Conservation (phyloP, 2,888 invertebrate genomes). For the Noctua fimbriata region DNA sequence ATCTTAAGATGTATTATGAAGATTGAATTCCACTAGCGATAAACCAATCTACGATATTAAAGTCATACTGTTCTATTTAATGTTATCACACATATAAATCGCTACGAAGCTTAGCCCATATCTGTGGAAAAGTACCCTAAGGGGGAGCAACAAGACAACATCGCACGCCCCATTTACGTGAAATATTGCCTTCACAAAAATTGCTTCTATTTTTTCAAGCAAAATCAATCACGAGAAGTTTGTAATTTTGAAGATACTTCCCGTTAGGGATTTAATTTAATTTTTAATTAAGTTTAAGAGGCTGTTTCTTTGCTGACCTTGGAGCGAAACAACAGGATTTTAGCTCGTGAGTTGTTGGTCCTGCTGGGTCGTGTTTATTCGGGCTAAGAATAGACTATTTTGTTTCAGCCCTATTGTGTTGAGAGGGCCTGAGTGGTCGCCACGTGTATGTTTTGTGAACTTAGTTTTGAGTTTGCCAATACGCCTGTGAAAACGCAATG, state of each 20-base stretch:
- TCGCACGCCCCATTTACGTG: conserved; percentile 50
- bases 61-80: background rate
- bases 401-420: background rate
- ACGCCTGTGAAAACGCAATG: background rate
- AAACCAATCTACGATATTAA: background rate
- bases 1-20: background rate
- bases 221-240: conserved; percentile 55
- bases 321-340: conserved; percentile 22
- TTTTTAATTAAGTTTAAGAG: conserved; percentile 61
- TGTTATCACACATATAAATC: background rate
- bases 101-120: background rate
- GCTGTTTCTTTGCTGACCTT: conserved; percentile 51
- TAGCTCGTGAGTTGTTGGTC: conserved; percentile 24
- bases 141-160: conserved; percentile 46
- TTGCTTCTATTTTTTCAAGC: conserved; percentile 41
- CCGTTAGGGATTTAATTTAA: conserved; percentile 43
- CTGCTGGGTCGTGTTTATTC: conserved; percentile 25
- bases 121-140: background rate
- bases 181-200: conserved; percentile 52
- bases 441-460: background rate
- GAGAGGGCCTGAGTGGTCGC: background rate
- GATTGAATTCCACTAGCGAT: background rate
- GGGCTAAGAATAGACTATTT: conserved; percentile 13
- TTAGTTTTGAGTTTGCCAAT: background rate
- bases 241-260: conserved; percentile 40